Evolutionary conservation across 2,888 invertebrate species (phyloP).

Genomic region (Tuta absoluta): DNA sequence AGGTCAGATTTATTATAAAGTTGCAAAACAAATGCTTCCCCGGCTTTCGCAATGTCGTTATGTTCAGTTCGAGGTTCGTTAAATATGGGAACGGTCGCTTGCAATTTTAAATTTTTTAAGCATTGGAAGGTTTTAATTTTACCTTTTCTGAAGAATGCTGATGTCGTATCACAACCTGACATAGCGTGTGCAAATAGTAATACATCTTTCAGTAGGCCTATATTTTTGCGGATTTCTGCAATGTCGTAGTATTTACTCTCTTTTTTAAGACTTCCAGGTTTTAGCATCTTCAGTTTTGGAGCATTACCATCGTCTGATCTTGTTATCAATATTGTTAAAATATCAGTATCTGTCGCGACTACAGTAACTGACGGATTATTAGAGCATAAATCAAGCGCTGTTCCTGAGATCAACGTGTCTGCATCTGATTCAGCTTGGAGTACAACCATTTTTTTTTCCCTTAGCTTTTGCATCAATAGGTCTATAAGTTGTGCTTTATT

Average conservation of each 20-base stretch:
- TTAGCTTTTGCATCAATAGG: conserved; percentile 24
- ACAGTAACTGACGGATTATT: conserved; percentile 24
- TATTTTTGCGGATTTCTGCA: conserved; percentile 25
- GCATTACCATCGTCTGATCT: conserved; percentile 7
- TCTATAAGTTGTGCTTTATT: conserved; percentile 28
- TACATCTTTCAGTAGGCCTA: conserved; percentile 20
- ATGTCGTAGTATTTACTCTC: conserved; percentile 21
- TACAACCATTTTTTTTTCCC: conserved; percentile 22
- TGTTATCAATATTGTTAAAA: conserved; percentile 25
- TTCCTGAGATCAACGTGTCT: conserved; percentile 23
- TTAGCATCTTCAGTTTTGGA: conserved; percentile 23
- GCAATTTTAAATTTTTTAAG: conserved; percentile 23
- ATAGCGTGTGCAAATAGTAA: conserved; percentile 27
- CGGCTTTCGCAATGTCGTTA: conserved; percentile 19
- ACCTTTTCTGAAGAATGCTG: conserved; percentile 26
- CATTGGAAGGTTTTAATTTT: conserved; percentile 25
- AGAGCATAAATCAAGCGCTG: conserved; percentile 21
- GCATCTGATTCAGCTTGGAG: conserved; percentile 25
- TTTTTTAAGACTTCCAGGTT: conserved; percentile 24
- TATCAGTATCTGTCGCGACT: conserved; percentile 28
- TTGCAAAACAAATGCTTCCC: conserved; percentile 26
- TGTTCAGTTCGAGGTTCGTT: conserved; percentile 10
- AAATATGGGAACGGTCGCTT: conserved; percentile 18
- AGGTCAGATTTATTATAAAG: conserved; percentile 17
- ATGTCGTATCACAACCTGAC: conserved; percentile 25